phyloP scores from a whole-genome alignment of 2,113 vertebrate species.

The Arizona elegans region DNA sequence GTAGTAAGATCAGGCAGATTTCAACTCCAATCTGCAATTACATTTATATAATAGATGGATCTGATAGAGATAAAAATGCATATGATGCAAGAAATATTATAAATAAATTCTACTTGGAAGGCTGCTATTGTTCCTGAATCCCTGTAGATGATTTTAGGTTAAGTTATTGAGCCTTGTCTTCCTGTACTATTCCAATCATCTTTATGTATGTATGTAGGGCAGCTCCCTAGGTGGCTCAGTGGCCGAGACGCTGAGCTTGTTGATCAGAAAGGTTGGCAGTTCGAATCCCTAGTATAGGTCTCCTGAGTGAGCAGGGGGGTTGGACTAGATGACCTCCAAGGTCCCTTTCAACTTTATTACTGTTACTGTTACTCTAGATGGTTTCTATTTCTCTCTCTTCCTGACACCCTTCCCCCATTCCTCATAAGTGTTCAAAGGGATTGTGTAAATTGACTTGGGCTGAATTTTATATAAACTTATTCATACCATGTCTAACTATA shows the following conservation, averaged over 20 bases:
- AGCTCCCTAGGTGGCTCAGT: too few species aligned
- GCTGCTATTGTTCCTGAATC: background rate
- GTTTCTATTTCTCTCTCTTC: background rate
- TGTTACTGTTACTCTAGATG: background rate
- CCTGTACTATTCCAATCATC: background rate
- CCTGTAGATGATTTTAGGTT: background rate
- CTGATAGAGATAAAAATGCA: background rate
- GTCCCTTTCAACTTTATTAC: too few species aligned
- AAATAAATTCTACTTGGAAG: background rate
- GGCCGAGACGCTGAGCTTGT: too few species aligned
- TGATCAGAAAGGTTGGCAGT: too few species aligned
- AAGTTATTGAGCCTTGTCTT: background rate
- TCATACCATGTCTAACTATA: background rate
- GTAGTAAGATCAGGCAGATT: too few species aligned
- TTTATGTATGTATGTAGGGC: background rate
- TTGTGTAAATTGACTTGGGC: background rate
- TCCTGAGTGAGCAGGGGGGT: too few species aligned
- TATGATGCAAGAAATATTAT: background rate
- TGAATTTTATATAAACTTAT: background rate
- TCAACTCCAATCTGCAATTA: background rate
- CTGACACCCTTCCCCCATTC: background rate
- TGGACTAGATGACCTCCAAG: too few species aligned
- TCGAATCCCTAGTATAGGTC: too few species aligned
- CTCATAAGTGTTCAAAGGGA: background rate
- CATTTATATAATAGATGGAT: background rate